Percentiles rank a stretch among this genome's conserved stretches.
Conservation (phyloP, 2,888 invertebrate genomes). For the Pollenia amentaria region DNA sequence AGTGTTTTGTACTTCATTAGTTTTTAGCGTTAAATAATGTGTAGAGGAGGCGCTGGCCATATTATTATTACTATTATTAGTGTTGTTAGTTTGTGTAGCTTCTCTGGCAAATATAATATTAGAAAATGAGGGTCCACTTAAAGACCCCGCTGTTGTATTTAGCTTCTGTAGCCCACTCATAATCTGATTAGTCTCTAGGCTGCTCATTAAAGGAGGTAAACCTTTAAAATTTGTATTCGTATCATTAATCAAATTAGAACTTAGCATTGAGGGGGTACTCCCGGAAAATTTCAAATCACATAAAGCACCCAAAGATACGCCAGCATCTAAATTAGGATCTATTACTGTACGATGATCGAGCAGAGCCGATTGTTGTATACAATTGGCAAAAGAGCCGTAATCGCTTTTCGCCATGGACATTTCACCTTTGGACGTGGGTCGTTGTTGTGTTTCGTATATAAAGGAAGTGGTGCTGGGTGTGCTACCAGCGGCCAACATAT, state of each 20-base stretch:
- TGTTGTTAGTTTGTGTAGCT: conserved; percentile 33
- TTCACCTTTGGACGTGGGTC: conserved; percentile 63
- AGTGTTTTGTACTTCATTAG: conserved; percentile 70
- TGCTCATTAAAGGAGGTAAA: conserved; percentile 72
- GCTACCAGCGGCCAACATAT: conserved; percentile 81
- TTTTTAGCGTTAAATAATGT: conserved; percentile 46
- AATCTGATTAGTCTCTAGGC: conserved; percentile 73
- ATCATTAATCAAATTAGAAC: conserved; percentile 75
- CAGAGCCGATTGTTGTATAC: conserved; percentile 76
- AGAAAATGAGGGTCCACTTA: conserved; percentile 54
- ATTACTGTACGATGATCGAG: conserved; percentile 75
- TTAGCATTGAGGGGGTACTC: conserved; percentile 11
- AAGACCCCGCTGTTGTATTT: conserved; percentile 26
- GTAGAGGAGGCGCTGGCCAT: conserved; percentile 10
- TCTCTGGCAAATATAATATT: conserved; percentile 66
- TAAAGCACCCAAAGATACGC: conserved; percentile 73
- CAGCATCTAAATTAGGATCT: conserved; percentile 74
- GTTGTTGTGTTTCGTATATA: conserved; percentile 59
- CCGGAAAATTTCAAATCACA: conserved; percentile 75
- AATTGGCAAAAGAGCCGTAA: conserved; percentile 74
- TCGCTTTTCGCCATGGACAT: conserved; percentile 73
- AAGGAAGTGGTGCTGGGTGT: conserved; percentile 77
- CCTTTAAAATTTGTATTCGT: conserved; percentile 62
- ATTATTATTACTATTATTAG: conserved; percentile 1
- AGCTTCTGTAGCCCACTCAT: conserved; percentile 61